These are phyloP conservation scores for Drosophila quadrilineata DNA, from an alignment of 1,140 invertebrate species.

Conservation along the genomic window DNA sequence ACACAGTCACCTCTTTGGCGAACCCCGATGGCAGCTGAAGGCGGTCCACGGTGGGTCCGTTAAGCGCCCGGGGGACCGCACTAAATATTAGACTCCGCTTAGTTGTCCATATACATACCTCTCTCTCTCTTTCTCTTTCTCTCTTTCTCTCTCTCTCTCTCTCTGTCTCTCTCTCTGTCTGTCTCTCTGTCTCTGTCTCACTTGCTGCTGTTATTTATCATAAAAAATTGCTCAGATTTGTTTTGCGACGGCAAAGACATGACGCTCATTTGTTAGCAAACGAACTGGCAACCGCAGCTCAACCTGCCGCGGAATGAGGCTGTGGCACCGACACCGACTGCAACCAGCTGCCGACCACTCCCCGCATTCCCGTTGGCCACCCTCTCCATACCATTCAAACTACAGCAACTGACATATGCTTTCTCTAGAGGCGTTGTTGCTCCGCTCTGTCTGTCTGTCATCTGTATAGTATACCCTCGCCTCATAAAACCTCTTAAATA, in stretches of 20 bases:
- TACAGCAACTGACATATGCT: not conserved
- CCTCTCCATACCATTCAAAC: not conserved
- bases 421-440: constrained; percentile 22
- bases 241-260: constrained; percentile 78
- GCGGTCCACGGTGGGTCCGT: constrained; percentile 31
- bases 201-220: constrained; percentile 70
- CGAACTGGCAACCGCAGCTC: constrained; percentile 44
- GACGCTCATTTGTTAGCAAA: constrained; percentile 73
- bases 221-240: constrained; percentile 79
- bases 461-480: constrained; percentile 15
- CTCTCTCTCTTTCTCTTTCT: not conserved
- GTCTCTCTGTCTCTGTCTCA: not conserved
- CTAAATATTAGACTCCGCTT: constrained; percentile 60
- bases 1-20: not conserved
- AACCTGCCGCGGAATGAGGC: not conserved
- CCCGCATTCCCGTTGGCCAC: not conserved
- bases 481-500: not conserved
- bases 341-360: not conserved
- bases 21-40: not conserved
- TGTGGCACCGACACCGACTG: not conserved
- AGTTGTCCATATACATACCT: constrained; percentile 29
- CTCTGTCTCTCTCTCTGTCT: not conserved
- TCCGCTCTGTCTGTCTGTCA: no score
- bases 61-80: constrained; percentile 59
- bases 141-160: not conserved